Evolutionary conservation across 2,113 vertebrate species (phyloP), one percentile per base, ranked within the genome.

Genomic region (Podocnemis expansa): DNA sequence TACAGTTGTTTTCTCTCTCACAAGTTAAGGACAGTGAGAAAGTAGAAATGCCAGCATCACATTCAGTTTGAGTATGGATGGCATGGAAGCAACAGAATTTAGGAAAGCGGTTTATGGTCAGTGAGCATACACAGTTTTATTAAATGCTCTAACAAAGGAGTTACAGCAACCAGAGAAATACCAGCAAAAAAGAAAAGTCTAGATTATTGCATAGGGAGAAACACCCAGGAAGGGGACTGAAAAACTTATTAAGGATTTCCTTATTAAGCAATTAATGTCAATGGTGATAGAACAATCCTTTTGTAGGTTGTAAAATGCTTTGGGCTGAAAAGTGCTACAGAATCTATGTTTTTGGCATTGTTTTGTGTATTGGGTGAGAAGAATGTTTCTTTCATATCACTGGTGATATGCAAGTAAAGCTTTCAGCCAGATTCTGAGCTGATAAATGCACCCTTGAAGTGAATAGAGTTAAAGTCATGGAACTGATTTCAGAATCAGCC

Each of bases 81-180:
- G 34, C 43, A 83, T 55, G 89, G 52, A 38, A 54, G 58, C 16
- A 81, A 16, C 17, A 67, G 19, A 47, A 83, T 85, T 10, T 56
- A 5, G 4, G 47, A 8, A 41, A 82, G 19, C 6, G 29, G 2
- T 24, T 70, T 94, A 88, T 34, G 0, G 84, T 63, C 80, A n/a
- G 86, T 67, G 21, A 78, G 2, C 76, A 7, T 92, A 38, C 54
- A 67, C 16, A 78, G 34, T 43, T 89, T 84, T 82, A 27, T 5
- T 60, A 0, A 8, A 5, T 49, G 2, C 24, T 78, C 31, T 58
- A 0, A 27, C 22, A n/a, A 93, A 91, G n/a, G 10, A 82, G 3
- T 70, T 1, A 1, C 9, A 60, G 21, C 14, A 34, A 91, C 93
- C 24, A 0, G 2, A 11, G 3, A 3, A 27, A 29, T 5, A 22